These are phyloP conservation scores for Sericinus montela DNA, from an alignment of 2,888 invertebrate species.

Conservation along the genomic window DNA sequence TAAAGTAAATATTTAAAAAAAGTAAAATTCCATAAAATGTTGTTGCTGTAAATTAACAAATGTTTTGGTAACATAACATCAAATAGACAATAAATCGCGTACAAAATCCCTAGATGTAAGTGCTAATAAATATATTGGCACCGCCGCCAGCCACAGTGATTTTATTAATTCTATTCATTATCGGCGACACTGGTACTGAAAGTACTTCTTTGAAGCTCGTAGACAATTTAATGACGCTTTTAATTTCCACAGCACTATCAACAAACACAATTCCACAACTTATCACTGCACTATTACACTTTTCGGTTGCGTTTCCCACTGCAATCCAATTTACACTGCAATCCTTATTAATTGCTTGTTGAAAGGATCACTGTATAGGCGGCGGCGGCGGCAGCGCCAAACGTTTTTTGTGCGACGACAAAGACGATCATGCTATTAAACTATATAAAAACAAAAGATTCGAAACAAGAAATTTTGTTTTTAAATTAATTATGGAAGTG, in stretches of 20 bases:
- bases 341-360: slow-evolving; percentile 50
- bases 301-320: slow-evolving; percentile 60
- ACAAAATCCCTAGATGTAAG: slow-evolving; percentile 58
- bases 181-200: slow-evolving; percentile 15
- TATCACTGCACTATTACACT: slow-evolving; percentile 62
- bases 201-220: not conserved
- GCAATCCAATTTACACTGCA: slow-evolving; percentile 76
- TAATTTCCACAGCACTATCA: slow-evolving; percentile 40
- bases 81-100: slow-evolving; percentile 27
- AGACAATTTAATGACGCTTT: slow-evolving; percentile 49
- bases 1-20: too few species aligned
- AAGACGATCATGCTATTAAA: slow-evolving; percentile 41
- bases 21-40: too few species aligned
- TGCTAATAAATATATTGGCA: slow-evolving; percentile 48
- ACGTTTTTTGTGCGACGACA: slow-evolving; percentile 45
- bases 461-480: slow-evolving; percentile 31
- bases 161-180: slow-evolving; percentile 12
- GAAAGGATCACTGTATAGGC: slow-evolving; percentile 46
- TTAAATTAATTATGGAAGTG: too few species aligned
- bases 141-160: slow-evolving; percentile 70
- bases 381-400: slow-evolving; percentile 68
- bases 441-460: slow-evolving; percentile 34
- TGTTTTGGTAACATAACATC: too few species aligned
- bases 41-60: too few species aligned
- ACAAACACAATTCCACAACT: slow-evolving; percentile 56